Evolutionary conservation across 2,797 vertebrate species (phyloP).

Genomic region (Enteromius anoplus): DNA sequence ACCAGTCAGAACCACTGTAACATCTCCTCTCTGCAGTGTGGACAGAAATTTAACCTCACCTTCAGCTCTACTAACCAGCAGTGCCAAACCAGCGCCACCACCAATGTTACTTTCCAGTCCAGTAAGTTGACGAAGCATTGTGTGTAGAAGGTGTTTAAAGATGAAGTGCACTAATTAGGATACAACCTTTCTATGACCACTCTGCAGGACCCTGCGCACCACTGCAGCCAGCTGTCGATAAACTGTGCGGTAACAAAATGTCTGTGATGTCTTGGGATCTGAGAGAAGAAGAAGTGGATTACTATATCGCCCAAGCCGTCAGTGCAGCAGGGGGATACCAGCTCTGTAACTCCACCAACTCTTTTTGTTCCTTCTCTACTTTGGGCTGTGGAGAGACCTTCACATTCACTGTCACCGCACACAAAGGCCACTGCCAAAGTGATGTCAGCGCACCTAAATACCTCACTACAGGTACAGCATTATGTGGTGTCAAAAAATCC

Average conservation of each 20-base stretch:
- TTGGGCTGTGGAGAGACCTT: constrained; percentile 73
- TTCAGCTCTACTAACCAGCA: constrained; percentile 63
- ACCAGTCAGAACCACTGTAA: constrained; percentile 65
- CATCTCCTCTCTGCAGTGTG: constrained; percentile 67
- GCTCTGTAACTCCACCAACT: constrained; percentile 63
- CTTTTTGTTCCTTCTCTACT: constrained; percentile 61
- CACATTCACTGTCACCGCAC: constrained; percentile 68
- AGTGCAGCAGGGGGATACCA: constrained; percentile 50
- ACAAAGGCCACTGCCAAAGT: constrained; percentile 65
- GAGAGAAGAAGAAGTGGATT: constrained; percentile 59
- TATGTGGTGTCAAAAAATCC: neutral
- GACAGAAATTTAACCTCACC: constrained; percentile 64
- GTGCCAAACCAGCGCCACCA: constrained; percentile 60
- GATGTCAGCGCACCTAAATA: constrained; percentile 50
- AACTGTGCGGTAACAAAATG: constrained; percentile 64
- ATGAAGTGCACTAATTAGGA: neutral
- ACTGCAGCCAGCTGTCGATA: constrained; percentile 50
- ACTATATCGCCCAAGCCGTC: constrained; percentile 63
- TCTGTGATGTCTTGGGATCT: constrained; percentile 66
- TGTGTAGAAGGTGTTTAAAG: neutral
- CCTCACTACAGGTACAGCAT: constrained; percentile 68
- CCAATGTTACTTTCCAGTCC: constrained; percentile 61
- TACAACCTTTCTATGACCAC: neutral
- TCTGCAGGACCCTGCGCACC: constrained; percentile 71
- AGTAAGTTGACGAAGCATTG: constrained; percentile 58